Conservation (phyloP, 2,797 vertebrate genomes). For the Pitangus sulphuratus region DNA sequence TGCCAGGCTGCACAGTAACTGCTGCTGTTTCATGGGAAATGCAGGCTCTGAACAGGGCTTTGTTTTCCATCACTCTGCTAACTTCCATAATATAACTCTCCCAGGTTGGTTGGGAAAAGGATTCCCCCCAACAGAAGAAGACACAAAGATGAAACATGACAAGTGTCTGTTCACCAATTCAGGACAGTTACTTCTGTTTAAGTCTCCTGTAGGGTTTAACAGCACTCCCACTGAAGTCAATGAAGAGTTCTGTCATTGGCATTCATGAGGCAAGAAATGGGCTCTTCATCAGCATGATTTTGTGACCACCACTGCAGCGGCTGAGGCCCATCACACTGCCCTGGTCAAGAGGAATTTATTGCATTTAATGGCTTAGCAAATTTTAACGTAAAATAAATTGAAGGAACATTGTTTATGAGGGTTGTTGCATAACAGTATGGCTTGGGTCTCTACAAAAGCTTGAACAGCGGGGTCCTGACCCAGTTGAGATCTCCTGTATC, state of each 20-base stretch:
- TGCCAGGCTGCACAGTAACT: neutral
- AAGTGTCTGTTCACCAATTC: neutral
- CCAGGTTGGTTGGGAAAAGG: fast-evolving
- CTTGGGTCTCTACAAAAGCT: fast-evolving
- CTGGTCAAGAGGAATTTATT: neutral
- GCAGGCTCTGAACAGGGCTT: neutral
- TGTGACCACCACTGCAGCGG: neutral
- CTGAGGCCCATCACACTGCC: neutral
- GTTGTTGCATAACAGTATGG: neutral
- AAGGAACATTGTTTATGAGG: neutral
- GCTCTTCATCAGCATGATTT: neutral
- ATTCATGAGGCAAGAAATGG: fast-evolving
- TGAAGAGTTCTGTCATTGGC: neutral
- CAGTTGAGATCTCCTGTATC: neutral
- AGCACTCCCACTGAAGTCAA: neutral
- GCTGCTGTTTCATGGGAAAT: neutral
- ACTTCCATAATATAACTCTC: neutral
- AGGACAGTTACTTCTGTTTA: neutral
- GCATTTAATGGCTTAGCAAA: neutral
- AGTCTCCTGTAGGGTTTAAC: neutral
- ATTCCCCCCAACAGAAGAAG: neutral
- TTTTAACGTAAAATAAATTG: neutral
- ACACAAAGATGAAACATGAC: neutral
- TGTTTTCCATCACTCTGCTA: neutral
- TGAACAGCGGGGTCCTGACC: neutral